Evolutionary conservation across 2,113 vertebrate species (phyloP), one percentile per base, ranked within the genome.

Genomic region (Genyomyrus donnyi): DNA sequence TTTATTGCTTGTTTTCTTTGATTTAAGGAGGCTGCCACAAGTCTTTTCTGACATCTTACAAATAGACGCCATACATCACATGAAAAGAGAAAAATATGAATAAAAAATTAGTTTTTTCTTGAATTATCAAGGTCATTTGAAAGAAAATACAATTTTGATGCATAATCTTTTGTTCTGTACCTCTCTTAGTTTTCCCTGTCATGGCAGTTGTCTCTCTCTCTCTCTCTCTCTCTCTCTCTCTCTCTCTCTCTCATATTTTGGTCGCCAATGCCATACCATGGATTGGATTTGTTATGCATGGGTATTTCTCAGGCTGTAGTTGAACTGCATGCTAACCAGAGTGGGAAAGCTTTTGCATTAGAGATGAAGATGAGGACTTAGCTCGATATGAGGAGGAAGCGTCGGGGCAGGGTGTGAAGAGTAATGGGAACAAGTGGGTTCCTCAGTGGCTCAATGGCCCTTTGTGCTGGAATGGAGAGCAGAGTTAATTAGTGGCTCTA

Each of bases 401-500:
- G 27, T 39, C 50, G 62, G 49, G 49, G 4, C 93, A 91, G 80
- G 53, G 49, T 92, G 74, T 91, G 19, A 91, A 93, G 91, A 90
- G 90, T 91, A 90, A 88, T 85, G 93, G 93, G 84, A 89, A 84
- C 31, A 50, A 27, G 46, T 5, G 90, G 89, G 91, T 92, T 90
- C 92, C 92, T 93, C 62, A 92, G 91, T 92, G 90, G 91, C 93
- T 96, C 94, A 95, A 94, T 93, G 93, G 94, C 88, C 92, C 95
- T 97, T 96, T 96, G 94, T 95, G 92, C 92, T 84, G 88, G 94
- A 94, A 94, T 91, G 58, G 91, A 94, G 94, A 96, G 93, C 94
- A 94, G 94, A 96, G 94, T 96, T 96, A 96, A 97, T 97, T 95
- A 96, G 95, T 94, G 92, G 92, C 94, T 95, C 94, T 94, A 94